Conservation (phyloP, 2,888 invertebrate species). For the Xanthorhoe spadicearia region DNA sequence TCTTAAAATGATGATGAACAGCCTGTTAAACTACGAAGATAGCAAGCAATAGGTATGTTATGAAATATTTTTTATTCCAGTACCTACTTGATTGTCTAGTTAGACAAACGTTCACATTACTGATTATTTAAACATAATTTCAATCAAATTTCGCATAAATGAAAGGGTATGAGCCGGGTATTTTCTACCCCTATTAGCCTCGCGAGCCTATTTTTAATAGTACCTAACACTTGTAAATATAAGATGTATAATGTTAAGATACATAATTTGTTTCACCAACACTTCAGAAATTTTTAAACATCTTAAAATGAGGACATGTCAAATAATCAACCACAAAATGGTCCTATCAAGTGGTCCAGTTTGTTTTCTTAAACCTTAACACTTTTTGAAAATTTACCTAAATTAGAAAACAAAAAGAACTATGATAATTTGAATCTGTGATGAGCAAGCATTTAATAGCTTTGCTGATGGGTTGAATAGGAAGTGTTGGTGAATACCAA, state of each 20-base stretch:
- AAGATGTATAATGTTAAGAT: conserved; percentile 14
- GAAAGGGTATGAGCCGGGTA: conserved; percentile 2
- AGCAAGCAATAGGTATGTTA: too few relatives aligned
- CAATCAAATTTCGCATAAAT: not conserved
- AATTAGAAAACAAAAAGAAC: not conserved
- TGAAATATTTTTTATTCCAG: not conserved
- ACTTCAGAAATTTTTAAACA: not conserved
- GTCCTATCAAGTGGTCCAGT: too few relatives aligned
- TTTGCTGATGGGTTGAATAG: too few relatives aligned
- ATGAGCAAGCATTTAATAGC: too few relatives aligned
- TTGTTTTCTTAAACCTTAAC: too few relatives aligned
- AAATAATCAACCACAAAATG: too few relatives aligned
- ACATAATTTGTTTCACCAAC: conserved; percentile 16
- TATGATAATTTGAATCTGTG: not conserved
- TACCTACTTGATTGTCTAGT: not conserved
- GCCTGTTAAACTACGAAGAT: too few relatives aligned
- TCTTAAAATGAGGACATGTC: too few relatives aligned
- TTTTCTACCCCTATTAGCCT: conserved; percentile 11
- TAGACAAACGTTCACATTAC: not conserved
- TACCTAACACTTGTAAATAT: conserved; percentile 30
- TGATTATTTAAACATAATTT: not conserved
- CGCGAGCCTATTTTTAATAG: conserved; percentile 18
- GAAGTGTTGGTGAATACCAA: conserved; percentile 4
- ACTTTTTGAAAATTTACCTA: not conserved
- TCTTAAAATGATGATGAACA: not conserved